Percentiles rank a stretch among this genome's conserved stretches.
These are phyloP conservation scores for Proisotoma minuta DNA, from an alignment of 2,888 invertebrate genomes.

Conservation along the genomic window DNA sequence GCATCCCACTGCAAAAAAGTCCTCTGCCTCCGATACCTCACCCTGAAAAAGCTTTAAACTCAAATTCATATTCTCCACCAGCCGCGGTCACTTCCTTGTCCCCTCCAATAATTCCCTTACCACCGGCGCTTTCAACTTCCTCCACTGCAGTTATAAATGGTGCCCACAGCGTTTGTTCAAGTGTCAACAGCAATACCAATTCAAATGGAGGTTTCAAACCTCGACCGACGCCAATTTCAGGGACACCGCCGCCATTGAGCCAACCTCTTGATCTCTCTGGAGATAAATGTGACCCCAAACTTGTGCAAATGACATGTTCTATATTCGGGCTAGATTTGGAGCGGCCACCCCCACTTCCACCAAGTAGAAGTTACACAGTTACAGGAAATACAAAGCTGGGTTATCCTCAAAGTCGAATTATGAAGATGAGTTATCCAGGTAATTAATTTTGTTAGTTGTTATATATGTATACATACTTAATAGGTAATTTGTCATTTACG, in stretches of 20 bases:
- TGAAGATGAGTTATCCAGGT: constrained; percentile 83
- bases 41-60: background rate
- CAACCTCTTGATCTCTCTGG: constrained; percentile 51
- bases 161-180: constrained; percentile 25
- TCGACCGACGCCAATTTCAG: constrained; percentile 82
- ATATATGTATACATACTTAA: background rate
- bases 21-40: background rate
- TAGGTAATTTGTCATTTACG: background rate
- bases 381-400: constrained; percentile 83
- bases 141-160: constrained; percentile 13
- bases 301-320: constrained; percentile 84
- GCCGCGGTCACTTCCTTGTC: background rate
- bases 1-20: background rate
- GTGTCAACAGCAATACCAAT: constrained; percentile 25
- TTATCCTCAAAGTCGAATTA: constrained; percentile 85
- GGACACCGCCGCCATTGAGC: constrained; percentile 72
- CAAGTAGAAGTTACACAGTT: constrained; percentile 83
- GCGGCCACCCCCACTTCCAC: constrained; percentile 85
- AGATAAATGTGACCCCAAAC: constrained; percentile 81
- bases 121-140: background rate
- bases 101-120: background rate
- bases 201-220: constrained; percentile 65
- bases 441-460: constrained; percentile 33
- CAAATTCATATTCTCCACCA: background rate
- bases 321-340: constrained; percentile 86